A percentile compares a stretch with the other conserved stretches of the same genome.
Conservation (phyloP, 2,113 vertebrate genomes). For the Psittacula cyanocephala region DNA sequence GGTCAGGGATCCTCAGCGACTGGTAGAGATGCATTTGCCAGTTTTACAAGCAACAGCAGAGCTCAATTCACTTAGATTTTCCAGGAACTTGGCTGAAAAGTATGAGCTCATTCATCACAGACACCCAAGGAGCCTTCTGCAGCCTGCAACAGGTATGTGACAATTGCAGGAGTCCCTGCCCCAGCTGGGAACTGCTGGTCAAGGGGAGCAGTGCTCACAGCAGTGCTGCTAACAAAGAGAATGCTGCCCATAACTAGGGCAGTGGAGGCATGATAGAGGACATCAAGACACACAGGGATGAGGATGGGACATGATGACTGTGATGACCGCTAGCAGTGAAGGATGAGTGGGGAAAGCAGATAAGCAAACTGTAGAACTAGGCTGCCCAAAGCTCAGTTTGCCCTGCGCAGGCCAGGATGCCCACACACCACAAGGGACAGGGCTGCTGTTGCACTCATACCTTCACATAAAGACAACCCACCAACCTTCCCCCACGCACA, state of each 20-base stretch:
- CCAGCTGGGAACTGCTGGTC: neutral
- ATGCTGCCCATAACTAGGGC: neutral
- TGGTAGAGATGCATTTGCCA: neutral
- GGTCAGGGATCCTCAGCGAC: neutral
- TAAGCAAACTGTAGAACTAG: neutral
- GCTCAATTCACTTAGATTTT: neutral
- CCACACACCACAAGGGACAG: neutral
- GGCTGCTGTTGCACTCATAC: neutral
- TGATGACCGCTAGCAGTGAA: neutral
- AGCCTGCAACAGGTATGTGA: neutral
- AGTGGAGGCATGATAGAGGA: neutral
- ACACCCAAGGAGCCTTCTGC: neutral
- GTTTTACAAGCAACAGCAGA: neutral
- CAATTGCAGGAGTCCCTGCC: neutral
- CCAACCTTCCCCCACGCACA: fast-evolving
- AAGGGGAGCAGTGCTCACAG: neutral
- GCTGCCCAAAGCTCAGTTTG: neutral
- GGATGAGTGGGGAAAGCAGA: neutral
- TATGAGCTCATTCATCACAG: neutral
- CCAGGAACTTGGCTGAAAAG: neutral
- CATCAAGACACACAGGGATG: neutral
- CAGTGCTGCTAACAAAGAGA: neutral
- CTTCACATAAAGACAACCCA: neutral
- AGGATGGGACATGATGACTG: neutral
- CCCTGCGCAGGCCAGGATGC: neutral